phyloP scores from a whole-genome alignment of 1,140 invertebrate genomes.

The Solenopsis invicta region DNA sequence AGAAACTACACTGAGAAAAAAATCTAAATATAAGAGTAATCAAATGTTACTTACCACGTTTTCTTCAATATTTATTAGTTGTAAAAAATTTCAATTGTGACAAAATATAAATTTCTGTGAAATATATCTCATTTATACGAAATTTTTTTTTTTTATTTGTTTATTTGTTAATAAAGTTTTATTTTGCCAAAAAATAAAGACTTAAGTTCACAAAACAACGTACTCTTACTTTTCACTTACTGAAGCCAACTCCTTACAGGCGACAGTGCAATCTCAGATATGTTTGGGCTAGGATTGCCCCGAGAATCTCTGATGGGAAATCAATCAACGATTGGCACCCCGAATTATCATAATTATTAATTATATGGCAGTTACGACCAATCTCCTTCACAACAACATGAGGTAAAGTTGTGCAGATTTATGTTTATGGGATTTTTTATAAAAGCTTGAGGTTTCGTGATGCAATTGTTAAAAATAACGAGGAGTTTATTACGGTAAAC shows the following conservation, averaged over 20 bases:
- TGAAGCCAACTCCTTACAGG: no score
- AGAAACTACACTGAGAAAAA: neutral
- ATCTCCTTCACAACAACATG: slow-evolving; percentile 74
- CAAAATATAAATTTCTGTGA: no score
- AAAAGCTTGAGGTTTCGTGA: neutral
- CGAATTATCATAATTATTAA: slow-evolving; percentile 77
- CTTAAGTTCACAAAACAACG: no score
- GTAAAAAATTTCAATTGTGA: no score
- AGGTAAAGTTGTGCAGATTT: slow-evolving; percentile 64
- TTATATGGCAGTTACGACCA: slow-evolving; percentile 75
- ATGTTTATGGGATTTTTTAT: neutral
- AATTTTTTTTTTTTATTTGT: no score
- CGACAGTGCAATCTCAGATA: slow-evolving; percentile 87
- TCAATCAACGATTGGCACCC: slow-evolving; percentile 77
- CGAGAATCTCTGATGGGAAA: slow-evolving; percentile 85
- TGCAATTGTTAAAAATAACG: neutral
- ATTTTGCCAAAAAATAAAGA: no score
- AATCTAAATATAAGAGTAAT: no score
- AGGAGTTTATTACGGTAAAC: neutral
- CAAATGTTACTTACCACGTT: no score
- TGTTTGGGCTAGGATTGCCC: slow-evolving; percentile 87
- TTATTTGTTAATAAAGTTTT: no score
- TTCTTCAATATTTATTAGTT: no score
- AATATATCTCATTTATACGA: no score
- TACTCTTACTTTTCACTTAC: no score